phyloP scores from a whole-genome alignment of 2,797 vertebrate genomes.

The Simalia tracyae region DNA sequence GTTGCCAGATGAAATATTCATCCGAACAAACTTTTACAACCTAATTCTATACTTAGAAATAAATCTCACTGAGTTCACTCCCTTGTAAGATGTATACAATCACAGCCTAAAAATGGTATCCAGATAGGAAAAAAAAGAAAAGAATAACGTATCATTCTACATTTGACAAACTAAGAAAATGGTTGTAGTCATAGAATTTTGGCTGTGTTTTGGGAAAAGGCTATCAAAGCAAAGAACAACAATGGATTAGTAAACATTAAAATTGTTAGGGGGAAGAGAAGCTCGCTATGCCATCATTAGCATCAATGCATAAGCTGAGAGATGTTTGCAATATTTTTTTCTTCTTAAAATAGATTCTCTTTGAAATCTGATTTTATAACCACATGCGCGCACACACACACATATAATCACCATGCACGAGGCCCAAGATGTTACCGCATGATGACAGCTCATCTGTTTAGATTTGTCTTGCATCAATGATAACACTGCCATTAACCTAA shows the following conservation, averaged over 20 bases:
- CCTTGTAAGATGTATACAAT: neutral
- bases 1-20: neutral
- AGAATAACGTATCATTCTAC: neutral
- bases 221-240: neutral
- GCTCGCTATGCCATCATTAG: slow-evolving; percentile 25
- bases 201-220: neutral
- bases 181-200: fast-evolving
- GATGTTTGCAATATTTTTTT: neutral
- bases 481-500: slow-evolving; percentile 17
- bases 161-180: neutral
- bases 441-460: slow-evolving; percentile 40
- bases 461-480: slow-evolving; percentile 27
- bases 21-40: neutral
- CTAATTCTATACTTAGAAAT: neutral
- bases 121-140: neutral
- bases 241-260: neutral
- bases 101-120: neutral
- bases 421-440: slow-evolving; percentile 20
- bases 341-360: slow-evolving; percentile 41
- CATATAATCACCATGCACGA: slow-evolving; percentile 6
- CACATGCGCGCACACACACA: neutral
- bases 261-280: slow-evolving; percentile 24
- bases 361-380: neutral
- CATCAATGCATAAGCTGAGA: neutral
- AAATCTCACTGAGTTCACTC: neutral